phyloP scores from a whole-genome alignment of 2,797 vertebrate species.

The Limosa lapponica region DNA sequence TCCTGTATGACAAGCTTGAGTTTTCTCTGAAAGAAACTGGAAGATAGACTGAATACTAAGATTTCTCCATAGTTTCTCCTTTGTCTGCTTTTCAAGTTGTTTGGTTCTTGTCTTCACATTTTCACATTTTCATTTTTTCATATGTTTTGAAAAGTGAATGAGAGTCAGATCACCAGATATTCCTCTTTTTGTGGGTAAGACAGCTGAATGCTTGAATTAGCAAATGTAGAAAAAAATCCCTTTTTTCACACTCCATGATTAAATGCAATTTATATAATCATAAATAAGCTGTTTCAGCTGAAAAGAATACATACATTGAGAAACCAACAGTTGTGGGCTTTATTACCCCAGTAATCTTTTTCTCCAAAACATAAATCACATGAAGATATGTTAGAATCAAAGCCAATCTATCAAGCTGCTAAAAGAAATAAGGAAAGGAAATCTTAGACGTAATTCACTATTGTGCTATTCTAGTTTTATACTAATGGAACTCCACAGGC shows the following conservation, averaged over 20 bases:
- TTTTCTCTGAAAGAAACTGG: background rate
- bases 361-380: slow-evolving; percentile 1
- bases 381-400: background rate
- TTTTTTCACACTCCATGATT: background rate
- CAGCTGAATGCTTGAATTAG: background rate
- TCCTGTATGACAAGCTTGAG: background rate
- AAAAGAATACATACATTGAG: background rate
- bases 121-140: background rate
- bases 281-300: background rate
- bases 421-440: slow-evolving; percentile 7
- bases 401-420: background rate
- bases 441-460: background rate
- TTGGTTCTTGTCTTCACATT: background rate
- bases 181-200: background rate
- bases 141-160: background rate
- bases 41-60: background rate
- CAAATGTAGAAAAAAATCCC: background rate
- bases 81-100: background rate
- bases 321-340: background rate
- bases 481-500: background rate
- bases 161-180: background rate
- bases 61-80: background rate
- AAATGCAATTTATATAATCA: background rate
- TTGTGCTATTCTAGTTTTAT: background rate
- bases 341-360: background rate